phyloP scores from a whole-genome alignment of 1,140 invertebrate genomes.

The Dendroctonus valens region DNA sequence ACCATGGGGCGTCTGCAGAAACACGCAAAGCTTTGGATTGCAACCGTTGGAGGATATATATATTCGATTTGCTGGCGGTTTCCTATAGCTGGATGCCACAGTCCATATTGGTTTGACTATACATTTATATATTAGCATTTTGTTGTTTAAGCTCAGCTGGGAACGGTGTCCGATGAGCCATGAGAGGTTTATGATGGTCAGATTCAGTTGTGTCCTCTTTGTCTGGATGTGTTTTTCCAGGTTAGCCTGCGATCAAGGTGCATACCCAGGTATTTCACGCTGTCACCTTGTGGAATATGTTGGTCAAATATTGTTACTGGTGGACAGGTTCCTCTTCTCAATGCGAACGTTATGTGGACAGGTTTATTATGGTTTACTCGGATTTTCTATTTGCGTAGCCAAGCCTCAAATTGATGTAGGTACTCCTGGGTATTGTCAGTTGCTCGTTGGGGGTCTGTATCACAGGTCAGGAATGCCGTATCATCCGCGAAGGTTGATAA shows the following conservation, averaged over 20 bases:
- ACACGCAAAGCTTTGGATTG: not conserved
- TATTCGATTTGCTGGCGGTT: slow-evolving; percentile 6
- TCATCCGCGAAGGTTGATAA: slow-evolving; percentile 3
- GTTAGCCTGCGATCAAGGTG: not conserved
- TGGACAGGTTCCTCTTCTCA: slow-evolving; percentile 3
- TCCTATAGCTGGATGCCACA: slow-evolving; percentile 2
- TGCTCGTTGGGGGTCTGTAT: not conserved
- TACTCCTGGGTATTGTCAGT: too few species aligned
- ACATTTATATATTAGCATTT: not conserved
- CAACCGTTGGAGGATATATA: not conserved
- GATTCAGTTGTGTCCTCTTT: not conserved
- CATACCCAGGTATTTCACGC: too few species aligned
- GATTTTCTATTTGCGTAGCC: slow-evolving; percentile 1
- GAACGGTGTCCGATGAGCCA: not conserved
- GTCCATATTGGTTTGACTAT: not conserved
- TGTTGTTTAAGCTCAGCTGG: too few species aligned
- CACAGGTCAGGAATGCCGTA: slow-evolving; percentile 1
- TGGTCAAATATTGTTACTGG: slow-evolving; percentile 1
- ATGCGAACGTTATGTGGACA: not conserved
- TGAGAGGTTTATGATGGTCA: not conserved
- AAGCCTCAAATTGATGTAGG: not conserved
- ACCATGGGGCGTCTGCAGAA: not conserved
- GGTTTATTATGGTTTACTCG: slow-evolving; percentile 1
- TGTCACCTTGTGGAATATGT: not conserved
- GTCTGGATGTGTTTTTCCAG: slow-evolving; percentile 3